Conservation (phyloP, 2,113 vertebrate species). For the Dasyurus viverrinus region DNA sequence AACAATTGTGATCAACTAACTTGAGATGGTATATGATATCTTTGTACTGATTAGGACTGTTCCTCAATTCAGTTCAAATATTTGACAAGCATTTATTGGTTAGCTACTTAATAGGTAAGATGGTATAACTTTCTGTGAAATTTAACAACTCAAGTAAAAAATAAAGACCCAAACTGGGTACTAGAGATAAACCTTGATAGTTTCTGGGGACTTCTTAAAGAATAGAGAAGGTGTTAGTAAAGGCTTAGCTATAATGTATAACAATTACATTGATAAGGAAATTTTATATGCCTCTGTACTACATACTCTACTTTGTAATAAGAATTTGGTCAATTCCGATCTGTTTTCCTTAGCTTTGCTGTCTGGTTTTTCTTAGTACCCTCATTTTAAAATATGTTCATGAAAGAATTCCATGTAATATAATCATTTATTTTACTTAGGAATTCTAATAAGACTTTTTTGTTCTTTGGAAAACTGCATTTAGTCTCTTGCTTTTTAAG, state of each 20-base stretch:
- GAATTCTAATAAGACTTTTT: constrained; percentile 16
- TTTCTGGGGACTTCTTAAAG: not conserved
- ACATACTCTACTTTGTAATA: not conserved
- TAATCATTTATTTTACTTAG: constrained; percentile 4
- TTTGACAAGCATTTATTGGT: not conserved
- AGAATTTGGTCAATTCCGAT: not conserved
- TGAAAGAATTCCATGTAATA: constrained; percentile 13
- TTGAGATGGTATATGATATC: not conserved
- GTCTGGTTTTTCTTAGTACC: constrained; percentile 27
- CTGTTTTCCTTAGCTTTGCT: not conserved
- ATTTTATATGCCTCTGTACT: not conserved
- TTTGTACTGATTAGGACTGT: not conserved
- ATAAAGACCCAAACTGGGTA: not conserved
- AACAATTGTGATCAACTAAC: not conserved
- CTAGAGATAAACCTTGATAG: not conserved
- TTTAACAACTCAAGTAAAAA: not conserved
- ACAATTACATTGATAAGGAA: not conserved
- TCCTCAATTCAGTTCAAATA: not conserved
- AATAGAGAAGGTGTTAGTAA: not conserved
- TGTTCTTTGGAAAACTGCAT: not conserved
- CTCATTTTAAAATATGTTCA: constrained; percentile 20
- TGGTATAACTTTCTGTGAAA: not conserved
- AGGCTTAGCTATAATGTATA: not conserved
- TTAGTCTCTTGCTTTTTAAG: not conserved
- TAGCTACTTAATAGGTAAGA: not conserved